Evolutionary conservation across 2,113 vertebrate species (phyloP).

Genomic region (Astur gentilis): DNA sequence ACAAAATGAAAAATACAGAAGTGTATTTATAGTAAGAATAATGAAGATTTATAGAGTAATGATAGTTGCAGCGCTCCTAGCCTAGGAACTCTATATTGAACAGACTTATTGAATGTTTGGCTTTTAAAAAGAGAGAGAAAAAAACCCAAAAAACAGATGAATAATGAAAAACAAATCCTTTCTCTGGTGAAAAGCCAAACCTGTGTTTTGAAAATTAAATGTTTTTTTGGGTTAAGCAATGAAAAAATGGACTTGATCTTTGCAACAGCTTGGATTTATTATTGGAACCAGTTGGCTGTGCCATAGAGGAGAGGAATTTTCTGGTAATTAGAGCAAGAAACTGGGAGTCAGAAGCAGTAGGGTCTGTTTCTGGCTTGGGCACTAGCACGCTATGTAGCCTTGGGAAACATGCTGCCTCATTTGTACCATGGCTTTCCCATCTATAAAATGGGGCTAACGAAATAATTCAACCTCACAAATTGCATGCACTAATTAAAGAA

Average conservation of each 20-base stretch:
- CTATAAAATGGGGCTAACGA: background rate
- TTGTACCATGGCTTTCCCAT: background rate
- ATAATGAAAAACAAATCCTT: slow-evolving; percentile 17
- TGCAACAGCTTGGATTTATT: slow-evolving; percentile 45
- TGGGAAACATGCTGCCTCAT: background rate
- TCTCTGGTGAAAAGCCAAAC: slow-evolving; percentile 20
- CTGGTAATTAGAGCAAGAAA: slow-evolving; percentile 11
- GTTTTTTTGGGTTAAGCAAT: background rate
- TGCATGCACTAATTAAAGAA: background rate
- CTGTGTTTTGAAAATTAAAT: slow-evolving; percentile 36
- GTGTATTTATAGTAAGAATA: slow-evolving; percentile 27
- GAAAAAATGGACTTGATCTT: slow-evolving; percentile 19
- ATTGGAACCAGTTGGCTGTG: slow-evolving; percentile 37
- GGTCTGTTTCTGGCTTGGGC: background rate
- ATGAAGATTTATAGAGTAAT: background rate
- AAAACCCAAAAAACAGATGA: background rate
- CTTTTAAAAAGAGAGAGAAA: background rate
- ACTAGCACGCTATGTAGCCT: background rate
- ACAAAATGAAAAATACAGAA: slow-evolving; percentile 3
- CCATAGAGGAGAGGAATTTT: slow-evolving; percentile 28
- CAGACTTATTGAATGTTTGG: background rate
- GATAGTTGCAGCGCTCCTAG: background rate
- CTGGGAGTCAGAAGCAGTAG: background rate
- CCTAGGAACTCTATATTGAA: background rate
- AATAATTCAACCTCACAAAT: background rate